Base-by-base conservation (phyloP, 2,113 vertebrate genomes). In the Mustela nigripes region DNA sequence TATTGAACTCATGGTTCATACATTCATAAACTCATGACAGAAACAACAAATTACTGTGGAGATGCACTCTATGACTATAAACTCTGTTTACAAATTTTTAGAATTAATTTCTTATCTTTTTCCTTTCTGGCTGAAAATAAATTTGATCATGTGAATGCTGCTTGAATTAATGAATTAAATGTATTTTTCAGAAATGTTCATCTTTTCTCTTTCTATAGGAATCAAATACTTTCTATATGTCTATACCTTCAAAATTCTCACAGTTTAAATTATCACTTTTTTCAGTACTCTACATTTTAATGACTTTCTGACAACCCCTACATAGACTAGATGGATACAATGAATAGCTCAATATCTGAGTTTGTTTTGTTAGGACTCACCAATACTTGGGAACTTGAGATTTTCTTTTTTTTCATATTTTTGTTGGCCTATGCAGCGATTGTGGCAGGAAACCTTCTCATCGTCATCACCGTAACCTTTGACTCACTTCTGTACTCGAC, bases 321-420 rank as follows among this genome's bases (percentile, higher is more conserved):
- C 24, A 26, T 28, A 71, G 14, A 60, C 24, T 65, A 63, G 4
- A 58, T 48, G 48, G 74, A 78, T 78, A 48, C 14, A 48, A 90
- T 79, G 33, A 97, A 97, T 45, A 65, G 14, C 18, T 96, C 96
- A 73, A 3, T 60, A 92, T 92, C 92, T 31, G 89, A 94, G 50
- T 97, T 97, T 94, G 74, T 97, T 76, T 87, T 96, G 42, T 26
- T 97, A 56, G 92, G 92, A 63, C 92, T 97, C 63, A 65, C 89
- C 36, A 50, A 83, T 26, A 87, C 24, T 36, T 58, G 67, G 89
- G 11, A 76, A 63, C 94, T 97, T 11, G 89, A 79, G 19, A 21
- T 97, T 83, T 79, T 81, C 48, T 87, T 96, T 79, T 96, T 95
- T 22, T n/a, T 84, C 33, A 16, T 95, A 74, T 95, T 97, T 94